Base-by-base conservation (phyloP, 1,140 invertebrate species). In the Drosophila miranda region DNA sequence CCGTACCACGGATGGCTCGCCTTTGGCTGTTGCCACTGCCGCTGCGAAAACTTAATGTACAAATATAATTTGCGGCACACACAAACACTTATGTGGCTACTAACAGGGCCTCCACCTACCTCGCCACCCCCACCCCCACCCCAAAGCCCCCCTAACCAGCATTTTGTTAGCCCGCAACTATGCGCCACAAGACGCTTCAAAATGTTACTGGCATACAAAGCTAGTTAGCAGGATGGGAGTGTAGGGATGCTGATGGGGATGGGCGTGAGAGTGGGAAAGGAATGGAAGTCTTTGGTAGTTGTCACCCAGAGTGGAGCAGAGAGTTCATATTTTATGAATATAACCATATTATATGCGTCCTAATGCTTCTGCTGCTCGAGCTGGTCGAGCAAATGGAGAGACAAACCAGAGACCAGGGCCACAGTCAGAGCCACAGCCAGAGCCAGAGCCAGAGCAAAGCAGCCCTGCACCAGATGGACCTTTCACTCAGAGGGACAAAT, bases 11-110 rank as follows among this genome's bases (percentile, higher is more conserved):
- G 72, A 56, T 52, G 67, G 57, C 38, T 76, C 50, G 67, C 68
- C 68, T 71, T 75, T 75, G 74, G 75, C 59, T 70, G 55, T 62
- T 43, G 68, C 45, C 53, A 55, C 50, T 60, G 61, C 48, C 57
- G 50, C 61, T 74, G 74, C 77, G 70, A 82, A 81, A 86, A 87
- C 74, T 87, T 86, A 86, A 86, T 86, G 82, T 86, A 86, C 82
- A 86, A 86, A 86, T 86, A 86, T 86, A 86, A 86, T 86, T 86
- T 86, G 82, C 78, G 74, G 66, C 81, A 86, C 81, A 86, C 81
- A 87, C 82, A 86, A 87, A 86, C 82, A 86, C 81, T 86, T 86
- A 87, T 86, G 82, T 87, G 77, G 82, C 82, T 57, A 76, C 58
- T 62, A 59, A 73, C 50, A 41, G 34, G 50, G 57, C 34, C 67